Percentiles rank a stretch among this genome's conserved stretches.
phyloP scores from a whole-genome alignment of 2,113 vertebrate genomes.

The Hiodon alosoides region DNA sequence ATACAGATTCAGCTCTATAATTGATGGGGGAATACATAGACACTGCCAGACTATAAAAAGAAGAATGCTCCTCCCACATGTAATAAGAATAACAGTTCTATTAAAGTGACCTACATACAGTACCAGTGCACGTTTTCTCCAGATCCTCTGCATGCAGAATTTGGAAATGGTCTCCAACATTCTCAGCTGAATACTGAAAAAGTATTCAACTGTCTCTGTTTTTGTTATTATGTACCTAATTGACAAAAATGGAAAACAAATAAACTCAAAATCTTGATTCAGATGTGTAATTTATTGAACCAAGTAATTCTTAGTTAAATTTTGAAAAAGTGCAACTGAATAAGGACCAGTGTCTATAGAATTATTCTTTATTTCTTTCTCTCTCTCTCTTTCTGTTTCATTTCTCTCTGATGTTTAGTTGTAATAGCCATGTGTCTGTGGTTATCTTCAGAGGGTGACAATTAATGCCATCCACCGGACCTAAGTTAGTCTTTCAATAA shows the following conservation, averaged over 20 bases:
- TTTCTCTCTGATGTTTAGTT: not conserved
- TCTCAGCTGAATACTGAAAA: too few relatives aligned
- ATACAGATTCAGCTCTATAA: conserved; percentile 7
- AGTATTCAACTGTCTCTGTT: not conserved
- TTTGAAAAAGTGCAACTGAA: not conserved
- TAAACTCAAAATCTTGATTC: not conserved
- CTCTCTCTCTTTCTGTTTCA: not conserved
- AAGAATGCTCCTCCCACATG: not conserved
- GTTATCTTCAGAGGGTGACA: conserved; percentile 25
- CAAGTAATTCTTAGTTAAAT: not conserved
- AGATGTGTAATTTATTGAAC: not conserved
- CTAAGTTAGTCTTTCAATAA: conserved; percentile 13
- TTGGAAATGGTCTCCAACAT: too few relatives aligned
- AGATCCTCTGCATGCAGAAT: too few relatives aligned
- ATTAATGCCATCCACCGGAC: conserved; percentile 44
- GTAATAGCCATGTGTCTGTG: not conserved
- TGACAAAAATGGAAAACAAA: not conserved
- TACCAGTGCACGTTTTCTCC: not conserved
- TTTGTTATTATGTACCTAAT: too few relatives aligned
- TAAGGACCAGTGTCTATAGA: too few relatives aligned
- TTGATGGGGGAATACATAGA: not conserved
- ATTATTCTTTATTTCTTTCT: not conserved
- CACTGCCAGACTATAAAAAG: conserved; percentile 7
- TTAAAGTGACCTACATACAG: conserved; percentile 9
- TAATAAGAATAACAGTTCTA: not conserved